A percentile compares a stretch with the other conserved stretches of the same genome.
These are phyloP conservation scores for Eueremaeus valkanovi DNA, from an alignment of 2,888 invertebrate genomes.

Conservation along the genomic window DNA sequence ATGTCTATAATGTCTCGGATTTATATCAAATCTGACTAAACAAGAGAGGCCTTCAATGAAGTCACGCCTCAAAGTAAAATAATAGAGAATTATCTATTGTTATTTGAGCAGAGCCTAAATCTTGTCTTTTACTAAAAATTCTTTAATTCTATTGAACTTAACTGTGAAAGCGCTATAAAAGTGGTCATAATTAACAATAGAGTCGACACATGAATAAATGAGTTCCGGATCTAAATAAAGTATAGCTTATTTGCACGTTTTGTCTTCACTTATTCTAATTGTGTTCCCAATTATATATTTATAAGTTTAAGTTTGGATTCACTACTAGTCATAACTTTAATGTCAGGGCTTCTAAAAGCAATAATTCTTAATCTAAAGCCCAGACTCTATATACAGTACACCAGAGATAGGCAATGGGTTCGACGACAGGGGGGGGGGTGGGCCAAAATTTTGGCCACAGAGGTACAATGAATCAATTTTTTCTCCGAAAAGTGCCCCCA, in stretches of 20 bases:
- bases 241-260: conserved; percentile 12
- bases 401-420: too few species aligned
- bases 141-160: not conserved
- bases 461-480: too few species aligned
- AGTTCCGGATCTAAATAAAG: not conserved
- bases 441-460: too few species aligned
- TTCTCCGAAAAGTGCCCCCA: too few species aligned
- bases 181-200: conserved; percentile 3
- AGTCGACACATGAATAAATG: conserved; percentile 7
- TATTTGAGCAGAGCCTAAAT: not conserved
- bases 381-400: too few species aligned
- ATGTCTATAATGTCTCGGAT: not conserved
- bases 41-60: too few species aligned
- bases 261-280: not conserved
- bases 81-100: too few species aligned
- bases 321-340: not conserved
- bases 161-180: not conserved
- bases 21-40: too few species aligned
- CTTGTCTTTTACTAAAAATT: too few species aligned
- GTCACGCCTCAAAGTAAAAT: conserved; percentile 19
- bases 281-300: not conserved
- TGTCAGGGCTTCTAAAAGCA: conserved; percentile 6
- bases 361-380: conserved; percentile 8
- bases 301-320: not conserved
- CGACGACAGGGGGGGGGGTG: too few species aligned